A percentile compares a stretch with the other conserved stretches of the same genome.
phyloP scores from a whole-genome alignment of 2,888 invertebrate species.

The Spialia ferax region DNA sequence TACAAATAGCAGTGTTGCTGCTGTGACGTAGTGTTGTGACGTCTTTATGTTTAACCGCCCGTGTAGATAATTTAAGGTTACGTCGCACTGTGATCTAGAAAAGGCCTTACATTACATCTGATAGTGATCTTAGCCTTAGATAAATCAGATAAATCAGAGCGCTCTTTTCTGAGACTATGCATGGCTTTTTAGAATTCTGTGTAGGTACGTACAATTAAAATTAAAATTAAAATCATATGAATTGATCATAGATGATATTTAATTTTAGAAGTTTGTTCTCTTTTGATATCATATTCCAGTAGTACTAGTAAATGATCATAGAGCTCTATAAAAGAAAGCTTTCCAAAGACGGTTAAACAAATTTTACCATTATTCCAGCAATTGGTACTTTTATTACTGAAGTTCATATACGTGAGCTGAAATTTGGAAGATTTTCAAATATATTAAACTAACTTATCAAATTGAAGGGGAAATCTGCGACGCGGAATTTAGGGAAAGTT shows the following conservation, averaged over 20 bases:
- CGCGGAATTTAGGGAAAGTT: conserved; percentile 11
- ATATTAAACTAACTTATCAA: conserved; percentile 25
- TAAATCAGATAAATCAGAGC: no score
- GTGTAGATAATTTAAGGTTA: not conserved
- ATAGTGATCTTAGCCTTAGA: no score
- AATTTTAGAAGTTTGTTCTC: no score
- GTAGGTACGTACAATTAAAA: no score
- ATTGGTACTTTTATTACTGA: conserved; percentile 20
- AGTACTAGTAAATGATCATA: not conserved
- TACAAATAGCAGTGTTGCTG: not conserved
- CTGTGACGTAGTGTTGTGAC: no score
- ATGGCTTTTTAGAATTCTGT: no score
- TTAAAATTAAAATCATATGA: no score
- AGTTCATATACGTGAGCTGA: conserved; percentile 20
- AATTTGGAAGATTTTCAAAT: conserved; percentile 25
- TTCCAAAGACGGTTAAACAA: conserved; percentile 1
- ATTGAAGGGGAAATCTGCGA: conserved; percentile 1
- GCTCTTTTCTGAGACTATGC: no score
- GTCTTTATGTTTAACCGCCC: not conserved
- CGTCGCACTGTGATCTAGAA: not conserved
- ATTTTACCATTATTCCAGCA: conserved; percentile 15
- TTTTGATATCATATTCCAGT: not conserved
- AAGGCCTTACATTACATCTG: not conserved
- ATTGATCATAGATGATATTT: no score
- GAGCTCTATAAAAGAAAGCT: not conserved